Evolutionary conservation across 2,113 vertebrate genomes (phyloP).

Genomic region (Rhizomys pruinosus): DNA sequence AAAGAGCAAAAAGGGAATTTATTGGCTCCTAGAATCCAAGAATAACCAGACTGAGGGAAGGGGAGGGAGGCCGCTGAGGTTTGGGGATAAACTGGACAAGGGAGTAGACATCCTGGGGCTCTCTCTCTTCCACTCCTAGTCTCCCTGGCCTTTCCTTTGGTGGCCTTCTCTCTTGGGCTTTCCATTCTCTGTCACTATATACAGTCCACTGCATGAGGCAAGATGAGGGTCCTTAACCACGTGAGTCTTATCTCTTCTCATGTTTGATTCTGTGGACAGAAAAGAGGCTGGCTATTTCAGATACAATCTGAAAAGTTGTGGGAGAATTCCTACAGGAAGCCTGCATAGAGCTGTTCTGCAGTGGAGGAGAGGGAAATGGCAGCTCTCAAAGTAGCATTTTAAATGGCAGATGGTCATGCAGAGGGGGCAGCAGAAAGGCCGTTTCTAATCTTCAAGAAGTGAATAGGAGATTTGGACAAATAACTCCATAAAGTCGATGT

Average conservation of each 20-base stretch:
- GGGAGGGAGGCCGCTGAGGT: not conserved
- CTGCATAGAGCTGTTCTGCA: not conserved
- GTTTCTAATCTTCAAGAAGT: not conserved
- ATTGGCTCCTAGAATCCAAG: slow-evolving; percentile 64
- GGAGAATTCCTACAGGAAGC: not conserved
- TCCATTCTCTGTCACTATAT: not conserved
- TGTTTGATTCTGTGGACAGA: not conserved
- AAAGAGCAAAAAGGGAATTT: slow-evolving; percentile 66
- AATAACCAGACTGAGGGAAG: slow-evolving; percentile 51
- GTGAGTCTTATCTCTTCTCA: not conserved
- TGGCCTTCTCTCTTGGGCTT: not conserved
- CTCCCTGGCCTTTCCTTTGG: slow-evolving; percentile 23
- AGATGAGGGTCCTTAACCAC: not conserved
- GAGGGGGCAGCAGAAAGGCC: not conserved
- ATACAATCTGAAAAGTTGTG: not conserved
- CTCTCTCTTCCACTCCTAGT: not conserved
- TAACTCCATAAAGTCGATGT: not conserved
- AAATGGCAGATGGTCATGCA: not conserved
- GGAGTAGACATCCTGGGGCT: not conserved
- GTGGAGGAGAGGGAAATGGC: not conserved
- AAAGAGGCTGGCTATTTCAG: not conserved
- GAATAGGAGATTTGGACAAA: slow-evolving; percentile 9
- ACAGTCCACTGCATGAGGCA: not conserved
- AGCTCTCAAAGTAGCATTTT: slow-evolving; percentile 6
- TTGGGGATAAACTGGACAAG: not conserved